These are phyloP conservation scores for Wiebesia pumilae DNA, from an alignment of 1,140 invertebrate species.

Conservation along the genomic window DNA sequence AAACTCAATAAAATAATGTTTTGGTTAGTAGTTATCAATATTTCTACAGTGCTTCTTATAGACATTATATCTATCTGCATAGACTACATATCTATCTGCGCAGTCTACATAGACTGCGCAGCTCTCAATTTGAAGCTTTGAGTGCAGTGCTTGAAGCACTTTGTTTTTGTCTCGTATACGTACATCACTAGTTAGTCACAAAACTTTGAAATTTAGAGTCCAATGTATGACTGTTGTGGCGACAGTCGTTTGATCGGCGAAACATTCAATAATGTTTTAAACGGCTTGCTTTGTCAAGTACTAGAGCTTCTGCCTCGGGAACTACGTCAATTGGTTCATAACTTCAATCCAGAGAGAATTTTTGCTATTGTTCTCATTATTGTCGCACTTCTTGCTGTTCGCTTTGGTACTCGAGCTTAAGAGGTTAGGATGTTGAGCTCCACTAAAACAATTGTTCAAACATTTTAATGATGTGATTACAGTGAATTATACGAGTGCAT, in stretches of 20 bases:
- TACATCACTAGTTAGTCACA: too few species aligned
- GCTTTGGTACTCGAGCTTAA: constrained; percentile 2
- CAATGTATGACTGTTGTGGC: constrained; percentile 65
- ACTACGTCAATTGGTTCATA: not conserved
- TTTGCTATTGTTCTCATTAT: not conserved
- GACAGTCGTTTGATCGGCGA: constrained; percentile 57
- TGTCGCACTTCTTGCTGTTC: not conserved
- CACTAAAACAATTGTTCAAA: not conserved
- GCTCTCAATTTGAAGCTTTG: too few species aligned
- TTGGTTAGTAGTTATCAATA: too few species aligned
- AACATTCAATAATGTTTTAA: constrained; percentile 54
- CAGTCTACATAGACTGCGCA: too few species aligned
- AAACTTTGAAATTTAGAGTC: not conserved
- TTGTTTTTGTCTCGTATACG: too few species aligned
- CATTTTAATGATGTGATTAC: not conserved
- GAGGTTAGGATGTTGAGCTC: constrained; percentile 35
- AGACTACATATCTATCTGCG: too few species aligned
- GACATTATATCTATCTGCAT: too few species aligned
- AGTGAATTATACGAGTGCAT: not conserved
- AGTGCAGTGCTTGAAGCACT: too few species aligned
- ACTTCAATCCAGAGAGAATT: not conserved
- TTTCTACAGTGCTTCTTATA: too few species aligned
- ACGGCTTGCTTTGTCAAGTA: not conserved
- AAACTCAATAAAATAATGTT: too few species aligned
- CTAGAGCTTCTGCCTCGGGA: not conserved